Evolutionary conservation across 2,888 invertebrate species (phyloP).

Genomic region (Dryobota labecula): DNA sequence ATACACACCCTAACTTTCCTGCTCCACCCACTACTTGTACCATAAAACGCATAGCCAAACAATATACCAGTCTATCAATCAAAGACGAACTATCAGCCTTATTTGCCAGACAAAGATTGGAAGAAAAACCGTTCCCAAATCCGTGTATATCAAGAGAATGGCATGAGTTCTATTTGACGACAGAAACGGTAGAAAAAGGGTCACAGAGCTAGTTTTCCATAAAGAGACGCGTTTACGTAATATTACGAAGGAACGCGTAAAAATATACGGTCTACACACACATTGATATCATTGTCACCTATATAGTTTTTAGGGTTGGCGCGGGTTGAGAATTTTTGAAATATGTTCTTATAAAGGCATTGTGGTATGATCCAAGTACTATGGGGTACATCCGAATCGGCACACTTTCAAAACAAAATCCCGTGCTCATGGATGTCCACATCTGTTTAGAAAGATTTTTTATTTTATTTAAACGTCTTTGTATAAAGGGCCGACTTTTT

Average conservation of each 20-base stretch:
- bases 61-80: constrained; percentile 57
- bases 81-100: constrained; percentile 49
- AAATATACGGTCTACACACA: constrained; percentile 71
- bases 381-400: too few species aligned
- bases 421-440: too few species aligned
- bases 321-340: background rate
- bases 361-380: background rate
- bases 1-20: constrained; percentile 18
- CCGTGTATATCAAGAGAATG: constrained; percentile 50
- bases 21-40: constrained; percentile 2
- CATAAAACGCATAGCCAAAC: constrained; percentile 30
- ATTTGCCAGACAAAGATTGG: constrained; percentile 58
- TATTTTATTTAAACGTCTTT: too few species aligned
- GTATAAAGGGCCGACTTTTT: too few species aligned
- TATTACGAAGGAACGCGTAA: constrained; percentile 67
- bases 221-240: constrained; percentile 69
- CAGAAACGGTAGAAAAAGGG: constrained; percentile 60
- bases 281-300: constrained; percentile 69
- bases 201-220: constrained; percentile 69
- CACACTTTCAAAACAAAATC: too few species aligned
- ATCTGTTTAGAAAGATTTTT: too few species aligned
- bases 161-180: constrained; percentile 56
- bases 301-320: constrained; percentile 62
- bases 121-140: constrained; percentile 58
- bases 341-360: background rate